Conservation (phyloP, 2,888 invertebrate genomes). For the Zele albiditarsus region DNA sequence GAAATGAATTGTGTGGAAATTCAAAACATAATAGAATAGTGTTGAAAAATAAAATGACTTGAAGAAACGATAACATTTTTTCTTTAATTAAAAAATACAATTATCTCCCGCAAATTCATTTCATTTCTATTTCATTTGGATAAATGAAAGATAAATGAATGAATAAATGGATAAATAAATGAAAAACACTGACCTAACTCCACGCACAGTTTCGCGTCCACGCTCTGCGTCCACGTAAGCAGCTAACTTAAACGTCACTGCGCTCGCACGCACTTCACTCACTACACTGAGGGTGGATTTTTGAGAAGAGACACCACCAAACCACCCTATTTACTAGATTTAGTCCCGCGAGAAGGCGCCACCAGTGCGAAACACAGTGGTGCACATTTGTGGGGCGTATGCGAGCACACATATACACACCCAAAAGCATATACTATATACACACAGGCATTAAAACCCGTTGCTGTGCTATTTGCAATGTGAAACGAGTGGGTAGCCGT, state of each 20-base stretch:
- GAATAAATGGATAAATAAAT: too few species aligned
- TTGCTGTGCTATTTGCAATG: slow-evolving; percentile 23
- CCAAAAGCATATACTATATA: not conserved
- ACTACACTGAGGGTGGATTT: slow-evolving; percentile 39
- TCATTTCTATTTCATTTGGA: too few species aligned
- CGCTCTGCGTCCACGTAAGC: slow-evolving; percentile 46
- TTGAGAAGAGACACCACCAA: slow-evolving; percentile 59
- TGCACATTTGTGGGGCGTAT: slow-evolving; percentile 14
- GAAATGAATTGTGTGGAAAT: too few species aligned
- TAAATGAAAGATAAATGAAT: too few species aligned
- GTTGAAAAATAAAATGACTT: too few species aligned
- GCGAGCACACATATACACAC: slow-evolving; percentile 19
- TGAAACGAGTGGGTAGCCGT: slow-evolving; percentile 28
- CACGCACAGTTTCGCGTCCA: slow-evolving; percentile 60
- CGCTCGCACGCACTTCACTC: slow-evolving; percentile 70
- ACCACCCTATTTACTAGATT: slow-evolving; percentile 14
- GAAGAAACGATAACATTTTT: too few species aligned
- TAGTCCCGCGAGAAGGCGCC: slow-evolving; percentile 39
- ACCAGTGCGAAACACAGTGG: slow-evolving; percentile 38
- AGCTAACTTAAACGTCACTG: slow-evolving; percentile 62
- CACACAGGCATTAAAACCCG: not conserved
- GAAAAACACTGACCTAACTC: slow-evolving; percentile 59
- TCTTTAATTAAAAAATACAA: too few species aligned
- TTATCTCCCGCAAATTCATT: too few species aligned
- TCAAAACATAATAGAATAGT: too few species aligned